phyloP scores from a whole-genome alignment of 2,113 vertebrate genomes.

The Nettapus auritus region DNA sequence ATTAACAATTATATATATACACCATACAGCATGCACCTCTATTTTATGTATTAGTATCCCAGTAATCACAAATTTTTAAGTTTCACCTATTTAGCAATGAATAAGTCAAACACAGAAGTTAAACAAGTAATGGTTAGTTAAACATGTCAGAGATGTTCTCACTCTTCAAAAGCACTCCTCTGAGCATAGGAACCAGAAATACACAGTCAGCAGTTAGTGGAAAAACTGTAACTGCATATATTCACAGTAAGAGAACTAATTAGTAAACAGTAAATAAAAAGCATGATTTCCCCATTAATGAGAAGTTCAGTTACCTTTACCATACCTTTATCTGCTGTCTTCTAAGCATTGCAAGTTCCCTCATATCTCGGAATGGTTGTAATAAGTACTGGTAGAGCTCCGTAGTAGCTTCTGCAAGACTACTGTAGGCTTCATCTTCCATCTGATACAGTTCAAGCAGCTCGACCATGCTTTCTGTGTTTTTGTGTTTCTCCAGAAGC shows the following conservation, averaged over 20 bases:
- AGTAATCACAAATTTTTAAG: neutral
- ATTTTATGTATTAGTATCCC: neutral
- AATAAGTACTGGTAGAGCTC: constrained; percentile 97
- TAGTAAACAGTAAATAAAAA: neutral
- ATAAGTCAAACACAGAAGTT: neutral
- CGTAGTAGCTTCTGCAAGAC: constrained; percentile 91
- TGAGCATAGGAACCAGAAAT: neutral
- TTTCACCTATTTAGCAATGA: neutral
- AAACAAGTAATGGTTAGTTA: neutral
- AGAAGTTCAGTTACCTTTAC: neutral
- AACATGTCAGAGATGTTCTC: rapidly evolving
- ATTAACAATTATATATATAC: neutral
- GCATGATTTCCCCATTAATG: neutral
- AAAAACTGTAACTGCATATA: neutral
- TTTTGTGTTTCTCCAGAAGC: constrained; percentile 93
- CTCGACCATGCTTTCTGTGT: constrained; percentile 94
- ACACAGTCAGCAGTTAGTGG: neutral
- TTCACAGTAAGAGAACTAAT: neutral
- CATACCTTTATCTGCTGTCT: constrained; percentile 98
- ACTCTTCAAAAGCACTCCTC: neutral
- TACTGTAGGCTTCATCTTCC: constrained; percentile 91
- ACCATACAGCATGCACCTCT: neutral
- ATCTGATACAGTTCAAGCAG: constrained; percentile 91
- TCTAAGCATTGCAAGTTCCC: constrained; percentile 94
- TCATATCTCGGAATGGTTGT: constrained; percentile 97